These are phyloP conservation scores for Chirona hameri DNA, from an alignment of 2,888 invertebrate species.

Conservation along the genomic window DNA sequence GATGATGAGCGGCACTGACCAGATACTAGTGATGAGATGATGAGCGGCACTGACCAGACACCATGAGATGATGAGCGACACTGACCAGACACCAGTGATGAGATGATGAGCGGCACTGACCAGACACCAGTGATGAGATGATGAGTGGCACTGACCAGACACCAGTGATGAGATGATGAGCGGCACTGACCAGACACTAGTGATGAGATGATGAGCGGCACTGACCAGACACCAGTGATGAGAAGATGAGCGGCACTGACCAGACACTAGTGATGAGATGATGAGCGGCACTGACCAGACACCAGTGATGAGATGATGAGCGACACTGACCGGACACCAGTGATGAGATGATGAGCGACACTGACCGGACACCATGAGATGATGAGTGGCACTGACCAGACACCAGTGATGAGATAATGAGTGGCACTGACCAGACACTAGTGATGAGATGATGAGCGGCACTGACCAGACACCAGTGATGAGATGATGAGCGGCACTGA, in stretches of 20 bases:
- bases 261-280: conserved; percentile 61
- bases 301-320: conserved; percentile 63
- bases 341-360: conserved; percentile 63
- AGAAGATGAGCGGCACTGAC: conserved; percentile 60
- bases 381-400: conserved; percentile 60
- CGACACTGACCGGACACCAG: conserved; percentile 59
- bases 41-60: conserved; percentile 59
- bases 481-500: conserved; percentile 61
- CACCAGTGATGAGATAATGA: conserved; percentile 62
- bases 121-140: conserved; percentile 61
- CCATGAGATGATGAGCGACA: conserved; percentile 63
- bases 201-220: conserved; percentile 63
- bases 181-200: conserved; percentile 59
- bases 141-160: conserved; percentile 61
- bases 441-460: conserved; percentile 62
- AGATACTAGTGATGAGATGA: conserved; percentile 61
- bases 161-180: conserved; percentile 63
- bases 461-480: conserved; percentile 58
- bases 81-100: conserved; percentile 60
- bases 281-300: conserved; percentile 61
- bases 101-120: conserved; percentile 60
- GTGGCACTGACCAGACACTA: conserved; percentile 61
- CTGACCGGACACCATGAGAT: conserved; percentile 59
- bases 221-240: conserved; percentile 60
- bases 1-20: conserved; percentile 61